phyloP scores from a whole-genome alignment of 2,797 vertebrate species.

The Lepus townsendii region DNA sequence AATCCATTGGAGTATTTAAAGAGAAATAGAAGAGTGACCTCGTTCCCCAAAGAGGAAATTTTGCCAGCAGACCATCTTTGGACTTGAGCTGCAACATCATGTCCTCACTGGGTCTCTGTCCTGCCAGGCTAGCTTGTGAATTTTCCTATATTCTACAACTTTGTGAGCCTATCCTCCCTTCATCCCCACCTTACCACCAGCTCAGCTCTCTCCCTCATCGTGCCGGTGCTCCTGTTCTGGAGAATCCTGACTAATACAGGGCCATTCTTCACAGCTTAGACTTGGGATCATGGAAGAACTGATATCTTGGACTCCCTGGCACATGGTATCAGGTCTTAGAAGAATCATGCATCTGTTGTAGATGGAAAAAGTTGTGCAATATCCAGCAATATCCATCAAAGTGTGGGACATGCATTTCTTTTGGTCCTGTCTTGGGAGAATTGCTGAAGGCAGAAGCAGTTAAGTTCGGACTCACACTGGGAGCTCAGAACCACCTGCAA shows the following conservation, averaged over 20 bases:
- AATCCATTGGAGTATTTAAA: background rate
- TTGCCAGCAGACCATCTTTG: background rate
- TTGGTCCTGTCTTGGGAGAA: background rate
- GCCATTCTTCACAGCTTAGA: background rate
- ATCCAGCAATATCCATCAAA: background rate
- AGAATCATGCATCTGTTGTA: background rate
- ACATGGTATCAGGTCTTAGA: background rate
- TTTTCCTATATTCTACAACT: background rate
- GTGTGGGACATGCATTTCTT: background rate
- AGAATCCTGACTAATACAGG: background rate
- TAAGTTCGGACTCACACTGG: background rate
- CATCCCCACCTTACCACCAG: background rate
- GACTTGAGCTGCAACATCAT: background rate
- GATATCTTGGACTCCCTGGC: background rate
- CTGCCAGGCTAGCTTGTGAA: background rate
- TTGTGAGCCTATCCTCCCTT: background rate
- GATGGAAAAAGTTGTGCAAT: background rate
- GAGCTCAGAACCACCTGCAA: background rate
- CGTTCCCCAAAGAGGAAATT: background rate
- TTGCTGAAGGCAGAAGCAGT: background rate
- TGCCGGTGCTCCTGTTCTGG: background rate
- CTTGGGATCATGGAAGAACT: background rate
- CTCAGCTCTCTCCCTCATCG: background rate
- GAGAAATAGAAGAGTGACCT: background rate
- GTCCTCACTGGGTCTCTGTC: background rate